Base-by-base conservation (phyloP, 2,113 vertebrate genomes). In the Clarias gariepinus region DNA sequence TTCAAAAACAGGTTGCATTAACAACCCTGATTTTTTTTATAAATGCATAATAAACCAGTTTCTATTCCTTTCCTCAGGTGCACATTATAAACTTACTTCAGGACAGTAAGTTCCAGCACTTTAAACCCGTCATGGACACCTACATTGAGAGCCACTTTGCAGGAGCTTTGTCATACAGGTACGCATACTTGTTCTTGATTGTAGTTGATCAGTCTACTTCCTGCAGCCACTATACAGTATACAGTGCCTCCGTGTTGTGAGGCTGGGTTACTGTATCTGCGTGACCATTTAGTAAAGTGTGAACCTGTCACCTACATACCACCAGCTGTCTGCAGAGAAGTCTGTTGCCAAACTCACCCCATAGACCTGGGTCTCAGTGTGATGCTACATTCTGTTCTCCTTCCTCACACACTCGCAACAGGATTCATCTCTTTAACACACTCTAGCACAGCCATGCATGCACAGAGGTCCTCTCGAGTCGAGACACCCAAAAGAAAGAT, bases 101-200 rank as follows among this genome's bases (percentile, higher is more conserved):
- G 93, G 98, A 99, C 94, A 98, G 97, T 94, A 99, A 99, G 92
- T 99, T 99, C 92, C 97, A 99, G 89, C 97, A 99, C 91, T 99
- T 99, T 93, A 98, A 97, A 80, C 98, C 98, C 0, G 98, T 99
- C 90, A 99, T 99, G 98, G 98, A 99, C 92, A 99, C 98, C 64
- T 99, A 99, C 60, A 99, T 99, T 23, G 97, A 99, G 93, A 97
- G 97, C 91, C 98, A 99, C 91, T 99, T 99, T 92, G 97, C 98
- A 2, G 98, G 98, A 88, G 98, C 98, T 0, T 95, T 99, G 91
- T 98, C 97, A 23, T 98, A 99, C 95, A 98, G 98, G 98, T 99
- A 93, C 84, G 18, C 55, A 21, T 13, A n/a, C n/a, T 47, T 36
- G 57, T 77, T 33, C 25, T 15, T 13, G 16, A 82, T 47, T 47